Evolutionary conservation across 2,113 vertebrate species (phyloP), one percentile per base, ranked within the genome.

Genomic region (Dermatemys mawii): DNA sequence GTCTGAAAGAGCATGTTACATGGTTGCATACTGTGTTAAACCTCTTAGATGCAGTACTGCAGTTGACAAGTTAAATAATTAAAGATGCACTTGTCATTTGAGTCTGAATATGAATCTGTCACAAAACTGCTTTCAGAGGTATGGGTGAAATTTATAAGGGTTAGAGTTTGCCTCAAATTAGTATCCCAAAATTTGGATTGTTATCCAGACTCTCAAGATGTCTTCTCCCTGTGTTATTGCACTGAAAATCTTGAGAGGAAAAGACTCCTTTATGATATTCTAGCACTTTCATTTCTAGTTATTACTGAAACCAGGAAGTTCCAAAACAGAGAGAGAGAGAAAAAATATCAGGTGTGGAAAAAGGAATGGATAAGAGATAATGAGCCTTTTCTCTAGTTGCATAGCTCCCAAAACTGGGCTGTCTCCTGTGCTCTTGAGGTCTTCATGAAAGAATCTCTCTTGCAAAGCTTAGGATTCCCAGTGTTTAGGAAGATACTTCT

Each of bases 181-280:
- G 38, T n/a, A 80, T 84, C 35, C 4, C 0, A 1, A 9, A 0
- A 0, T 78, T 91, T 89, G 22, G 27, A 6, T 35, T 32, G 3
- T 41, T 82, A 19, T n/a, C 19, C 84, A 70, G 94, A 80, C 3
- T 6, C 1, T 73, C 41, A 35, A 63, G 29, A 63, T 35, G 10
- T 63, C 32, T 53, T 1, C 70, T 81, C 8, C 11, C 16, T 49
- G 46, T 73, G 26, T 73, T 73, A 73, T 41, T 73, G 48, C 24
- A 29, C 2, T 46, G 49, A 84, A 95, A 88, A 38, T 17, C 2
- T 4, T 51, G 32, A 89, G 13, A n/a, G 9, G 60, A 63, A 48
- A 16, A 81, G 1, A 7, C 83, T 84, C 1, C 5, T 50, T 3
- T 1, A 5, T 41, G 2, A 57, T 17, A 22, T 49, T 80, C 60